These are phyloP conservation scores for Anarrhichthys ocellatus DNA, from an alignment of 2,113 vertebrate genomes.

Conservation along the genomic window DNA sequence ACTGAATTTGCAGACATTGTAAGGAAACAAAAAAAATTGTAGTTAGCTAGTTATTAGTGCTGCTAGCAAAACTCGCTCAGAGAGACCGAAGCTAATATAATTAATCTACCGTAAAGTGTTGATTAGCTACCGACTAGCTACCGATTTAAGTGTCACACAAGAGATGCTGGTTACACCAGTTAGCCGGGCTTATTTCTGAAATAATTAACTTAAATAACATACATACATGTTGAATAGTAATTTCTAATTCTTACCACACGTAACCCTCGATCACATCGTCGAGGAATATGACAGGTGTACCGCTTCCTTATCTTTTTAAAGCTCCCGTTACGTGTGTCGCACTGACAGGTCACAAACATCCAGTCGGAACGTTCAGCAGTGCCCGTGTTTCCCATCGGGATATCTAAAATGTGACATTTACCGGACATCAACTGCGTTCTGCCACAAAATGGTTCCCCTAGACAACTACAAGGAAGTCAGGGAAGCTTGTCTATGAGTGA, in stretches of 20 bases:
- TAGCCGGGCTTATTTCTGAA: not conserved
- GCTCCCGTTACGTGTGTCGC: not conserved
- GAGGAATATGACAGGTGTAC: not conserved
- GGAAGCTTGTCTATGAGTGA: not conserved
- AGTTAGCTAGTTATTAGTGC: not conserved
- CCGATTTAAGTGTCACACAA: not conserved
- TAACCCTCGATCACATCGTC: slow-evolving; percentile 5
- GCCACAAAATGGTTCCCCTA: slow-evolving; percentile 32
- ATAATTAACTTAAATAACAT: not conserved
- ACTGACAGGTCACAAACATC: not conserved
- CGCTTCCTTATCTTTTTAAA: slow-evolving; percentile 3
- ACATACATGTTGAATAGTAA: not conserved
- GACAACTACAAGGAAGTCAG: slow-evolving; percentile 2
- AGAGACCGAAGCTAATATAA: not conserved
- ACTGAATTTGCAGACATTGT: not conserved
- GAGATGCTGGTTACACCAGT: not conserved
- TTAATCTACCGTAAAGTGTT: not conserved
- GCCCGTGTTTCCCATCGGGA: slow-evolving; percentile 19
- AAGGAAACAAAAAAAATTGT: not conserved
- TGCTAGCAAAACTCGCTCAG: not conserved
- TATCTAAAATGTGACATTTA: not conserved
- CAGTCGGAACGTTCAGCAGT: slow-evolving; percentile 18
- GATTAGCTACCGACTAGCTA: not conserved
- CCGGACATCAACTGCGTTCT: not conserved
- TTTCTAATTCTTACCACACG: not conserved